Evolutionary conservation across 2,888 invertebrate genomes (phyloP), one percentile per base, ranked within the genome.

Genomic region (Dermolepida albohirtum): DNA sequence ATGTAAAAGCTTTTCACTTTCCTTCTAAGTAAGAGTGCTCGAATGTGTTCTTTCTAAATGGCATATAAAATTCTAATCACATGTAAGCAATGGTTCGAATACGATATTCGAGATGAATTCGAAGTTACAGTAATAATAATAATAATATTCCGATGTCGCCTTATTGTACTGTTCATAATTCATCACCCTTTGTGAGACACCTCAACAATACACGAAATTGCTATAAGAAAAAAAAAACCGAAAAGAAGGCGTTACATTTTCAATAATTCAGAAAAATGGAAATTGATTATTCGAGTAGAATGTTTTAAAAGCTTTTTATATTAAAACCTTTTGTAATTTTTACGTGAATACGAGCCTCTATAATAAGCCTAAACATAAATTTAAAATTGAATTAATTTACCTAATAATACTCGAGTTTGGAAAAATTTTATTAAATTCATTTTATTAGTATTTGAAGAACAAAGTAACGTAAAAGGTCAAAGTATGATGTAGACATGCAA

Each of bases 1-100:
- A 57, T 43, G 43, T 57, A 57, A 57, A 57, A 57, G 57, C 57
- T 57, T 57, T 57, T 44, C 57, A 57, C 43, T 57, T 57, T 57
- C 27, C 44, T 12, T 43, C 44, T 8, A 57, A 43, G 44, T n/a
- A 49, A 43, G 27, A 44, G 41, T 57, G 55, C 40, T 22, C 12
- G 55, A 57, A 43, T 22, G 41, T 57, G 43, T 57, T 57, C 43
- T 17, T 44, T 27, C 12, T 40, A 54, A 57, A 16, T 14, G 27
- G 44, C 54, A 17, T 57, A 57, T 57, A 43, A 57, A 43, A 44
- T 43, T 57, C 44, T 57, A 57, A 57, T 57, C 44, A 43, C 43
- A 57, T n/a, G 12, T 34, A 34, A 2, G 34, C 34, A 34, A 34
- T 34, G 34, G 34, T 34, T 34, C 34, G 34, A 34, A 34, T 34